Evolutionary conservation across 2,888 invertebrate species (phyloP), one percentile per base, ranked within the genome.

Genomic region (Caenorhabditis macrosperma): DNA sequence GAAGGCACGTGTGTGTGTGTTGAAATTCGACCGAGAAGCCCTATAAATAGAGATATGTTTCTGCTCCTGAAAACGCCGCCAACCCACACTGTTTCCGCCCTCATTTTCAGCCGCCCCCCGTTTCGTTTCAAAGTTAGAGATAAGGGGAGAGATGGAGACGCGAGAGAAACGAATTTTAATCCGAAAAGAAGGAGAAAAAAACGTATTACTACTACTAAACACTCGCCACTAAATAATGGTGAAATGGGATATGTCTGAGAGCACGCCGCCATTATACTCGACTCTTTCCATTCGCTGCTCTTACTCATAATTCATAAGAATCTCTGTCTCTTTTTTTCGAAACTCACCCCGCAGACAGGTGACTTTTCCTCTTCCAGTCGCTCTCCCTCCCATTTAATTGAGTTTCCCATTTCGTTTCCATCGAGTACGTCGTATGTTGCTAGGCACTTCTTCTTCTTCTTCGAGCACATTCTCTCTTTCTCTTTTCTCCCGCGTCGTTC

Each of bases 231-330:
- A n/a, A n/a, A n/a, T n/a, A 41, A 55, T 20, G 17, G 22, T 38
- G 71, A 61, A 72, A 72, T 72, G n/a, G 55, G 61, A 72, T 63
- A 72, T 41, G n/a, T 54, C n/a, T 48, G 46, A 55, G 61, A 72
- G 44, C 22, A 22, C 46, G 55, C 41, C 55, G 26, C 28, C 54
- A 66, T 64, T 52, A 64, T 55, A 52, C 33, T 59, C 1, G 5
- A 17, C 41, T 38, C 28, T 9, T 26, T 30, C 50, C 48, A 26
- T 46, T 33, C 28, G 26, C 54, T 50, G n/a, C 30, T 46, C 50
- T 57, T 24, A 7, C n/a, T 17, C 48, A 59, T 59, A 55, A 68
- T 68, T 68, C 57, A 68, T 68, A n/a, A 55, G 48, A 48, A 55
- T 24, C 12, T 33, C n/a, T 46, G 33, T 7, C 33, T 33, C 33